Percentiles rank a stretch among this genome's conserved stretches.
Evolutionary conservation across 2,797 vertebrate genomes (phyloP).

Genomic region (Notamacropus eugenii): DNA sequence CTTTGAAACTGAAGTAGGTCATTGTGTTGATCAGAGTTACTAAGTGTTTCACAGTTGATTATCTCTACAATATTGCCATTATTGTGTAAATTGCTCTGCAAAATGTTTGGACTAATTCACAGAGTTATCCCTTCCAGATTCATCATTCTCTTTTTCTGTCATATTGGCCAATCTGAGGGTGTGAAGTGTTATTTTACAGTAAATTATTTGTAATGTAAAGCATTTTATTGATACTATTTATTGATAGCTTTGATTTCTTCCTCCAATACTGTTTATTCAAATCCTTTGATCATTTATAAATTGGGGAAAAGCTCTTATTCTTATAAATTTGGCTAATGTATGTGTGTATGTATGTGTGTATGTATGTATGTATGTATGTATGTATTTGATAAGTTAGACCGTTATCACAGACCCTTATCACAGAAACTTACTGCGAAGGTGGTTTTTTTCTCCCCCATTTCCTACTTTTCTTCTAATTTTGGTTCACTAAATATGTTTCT

Average conservation of each 20-base stretch:
- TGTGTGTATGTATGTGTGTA: too few species aligned
- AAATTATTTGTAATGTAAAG: background rate
- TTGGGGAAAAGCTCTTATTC: background rate
- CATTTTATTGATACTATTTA: too few species aligned
- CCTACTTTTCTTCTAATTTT: background rate
- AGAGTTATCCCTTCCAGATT: background rate
- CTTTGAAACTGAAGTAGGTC: background rate
- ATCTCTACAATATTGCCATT: background rate
- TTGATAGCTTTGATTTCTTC: too few species aligned
- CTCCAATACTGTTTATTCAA: too few species aligned
- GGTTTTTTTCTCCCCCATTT: background rate
- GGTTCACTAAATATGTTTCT: background rate
- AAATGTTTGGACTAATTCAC: background rate
- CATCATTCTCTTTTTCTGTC: background rate
- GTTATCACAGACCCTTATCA: background rate
- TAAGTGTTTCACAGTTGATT: background rate
- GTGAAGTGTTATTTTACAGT: background rate
- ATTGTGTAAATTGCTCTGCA: background rate
- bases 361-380: background rate
- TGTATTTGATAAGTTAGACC: background rate
- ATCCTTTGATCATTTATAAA: background rate
- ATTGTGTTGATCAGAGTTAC: background rate
- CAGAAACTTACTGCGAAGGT: background rate
- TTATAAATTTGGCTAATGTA: background rate
- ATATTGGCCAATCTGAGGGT: background rate